Evolutionary conservation across 2,113 vertebrate genomes (phyloP).

Genomic region (Nasalis larvatus): DNA sequence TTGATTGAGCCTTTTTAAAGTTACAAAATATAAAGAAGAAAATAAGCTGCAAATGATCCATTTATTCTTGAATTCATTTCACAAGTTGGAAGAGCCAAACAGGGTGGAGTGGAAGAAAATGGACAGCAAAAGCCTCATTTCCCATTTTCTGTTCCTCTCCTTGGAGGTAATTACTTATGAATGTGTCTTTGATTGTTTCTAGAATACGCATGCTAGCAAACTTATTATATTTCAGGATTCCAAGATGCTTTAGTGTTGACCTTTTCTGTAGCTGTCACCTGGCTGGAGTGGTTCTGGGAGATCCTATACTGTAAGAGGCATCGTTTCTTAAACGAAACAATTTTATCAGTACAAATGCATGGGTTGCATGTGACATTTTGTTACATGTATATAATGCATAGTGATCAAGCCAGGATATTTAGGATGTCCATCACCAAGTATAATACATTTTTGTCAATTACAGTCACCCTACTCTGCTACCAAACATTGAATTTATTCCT

Average conservation of each 20-base stretch:
- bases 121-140: not conserved
- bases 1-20: not conserved
- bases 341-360: not conserved
- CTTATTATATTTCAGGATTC: not conserved
- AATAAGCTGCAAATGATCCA: not conserved
- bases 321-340: not conserved
- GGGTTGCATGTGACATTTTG: not conserved
- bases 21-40: not conserved
- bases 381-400: not conserved
- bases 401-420: not conserved
- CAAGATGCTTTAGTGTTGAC: not conserved
- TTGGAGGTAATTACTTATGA: not conserved
- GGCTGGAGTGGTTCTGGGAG: not conserved
- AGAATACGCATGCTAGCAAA: not conserved
- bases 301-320: not conserved
- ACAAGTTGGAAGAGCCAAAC: not conserved
- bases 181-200: conserved; percentile 6
- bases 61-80: conserved; percentile 20
- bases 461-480: not conserved
- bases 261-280: not conserved
- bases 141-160: not conserved
- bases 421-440: not conserved
- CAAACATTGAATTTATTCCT: not conserved
- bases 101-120: not conserved
- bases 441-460: too few relatives aligned